Base-by-base conservation (phyloP, 1,140 invertebrate species). In the Nomia melanderi region DNA sequence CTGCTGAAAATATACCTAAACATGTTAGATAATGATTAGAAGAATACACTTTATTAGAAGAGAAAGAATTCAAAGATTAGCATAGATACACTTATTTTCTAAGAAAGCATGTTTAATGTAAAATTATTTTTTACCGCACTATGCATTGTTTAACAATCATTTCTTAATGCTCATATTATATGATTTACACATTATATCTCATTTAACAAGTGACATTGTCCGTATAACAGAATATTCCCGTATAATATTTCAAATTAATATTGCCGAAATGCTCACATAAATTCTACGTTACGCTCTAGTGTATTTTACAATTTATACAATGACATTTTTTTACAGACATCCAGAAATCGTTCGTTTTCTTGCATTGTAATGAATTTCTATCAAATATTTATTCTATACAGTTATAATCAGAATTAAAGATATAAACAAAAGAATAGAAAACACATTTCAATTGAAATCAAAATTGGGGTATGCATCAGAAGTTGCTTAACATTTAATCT, bases 101-200 rank as follows among this genome's bases (percentile, higher is more conserved):
- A 64, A 47, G 47, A 47, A 73, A 78, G 81, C 81, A 83, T 83
- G 81, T 82, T 82, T 47, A 82, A 62, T 77, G 44, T 77, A 65
- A 71, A 66, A 79, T 56, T 64, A 33, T 77, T 63, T 70, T 79
- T 82, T 63, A 72, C 77, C 67, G 54, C 62, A 72, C 50, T 39
- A 44, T 27, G 50, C 44, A 81, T 50, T 79, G 27, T 77, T 77
- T 76, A 56, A 69, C 56, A 69, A 70, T 67, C 31, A 71, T 65
- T 56, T 41, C 64, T 47, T 72, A 64, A 67, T 64, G 62, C 14
- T 11, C 74, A 36, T 57, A 57, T 47, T 63, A 44, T 72, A 54
- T 56, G n/a, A 39, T 73, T 64, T 17, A 20, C 50, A 82, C 53
- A 82, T 78, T 36, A 82, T 41, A 69, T 23, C 31, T 56, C 12